Evolutionary conservation across 2,888 invertebrate genomes (phyloP).

Genomic region (Pecten maximus): DNA sequence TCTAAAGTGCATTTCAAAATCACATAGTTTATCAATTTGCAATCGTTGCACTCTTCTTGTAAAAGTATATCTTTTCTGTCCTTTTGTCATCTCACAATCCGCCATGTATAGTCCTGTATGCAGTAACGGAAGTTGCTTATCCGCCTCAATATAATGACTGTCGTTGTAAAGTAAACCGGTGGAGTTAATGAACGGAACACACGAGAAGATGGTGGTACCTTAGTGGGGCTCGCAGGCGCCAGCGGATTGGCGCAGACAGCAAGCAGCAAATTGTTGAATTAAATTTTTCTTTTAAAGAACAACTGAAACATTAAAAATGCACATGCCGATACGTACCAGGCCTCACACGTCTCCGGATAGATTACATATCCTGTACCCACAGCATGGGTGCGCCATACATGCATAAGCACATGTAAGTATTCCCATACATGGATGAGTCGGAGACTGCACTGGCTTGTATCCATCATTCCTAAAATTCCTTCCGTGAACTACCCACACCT

Average conservation of each 20-base stretch:
- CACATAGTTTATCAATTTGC: neutral
- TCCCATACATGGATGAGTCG: neutral
- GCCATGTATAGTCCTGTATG: neutral
- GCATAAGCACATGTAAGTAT: slow-evolving; percentile 13
- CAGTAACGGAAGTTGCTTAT: neutral
- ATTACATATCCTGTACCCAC: neutral
- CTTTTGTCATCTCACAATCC: neutral
- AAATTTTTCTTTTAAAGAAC: slow-evolving; percentile 23
- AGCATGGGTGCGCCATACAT: neutral
- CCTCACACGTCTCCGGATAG: neutral
- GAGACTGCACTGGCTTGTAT: neutral
- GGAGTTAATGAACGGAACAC: neutral
- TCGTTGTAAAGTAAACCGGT: neutral
- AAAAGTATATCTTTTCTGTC: neutral
- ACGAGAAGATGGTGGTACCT: neutral
- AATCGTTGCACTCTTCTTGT: no score
- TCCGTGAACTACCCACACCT: neutral
- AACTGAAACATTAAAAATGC: slow-evolving; percentile 23
- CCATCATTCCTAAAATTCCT: slow-evolving; percentile 35
- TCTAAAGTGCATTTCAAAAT: neutral
- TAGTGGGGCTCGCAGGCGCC: neutral
- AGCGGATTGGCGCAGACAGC: neutral
- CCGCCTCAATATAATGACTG: neutral
- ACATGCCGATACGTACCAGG: slow-evolving; percentile 21
- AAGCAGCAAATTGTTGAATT: slow-evolving; percentile 13